phyloP scores from a whole-genome alignment of 2,888 invertebrate genomes.

The Eupeodes luniger region DNA sequence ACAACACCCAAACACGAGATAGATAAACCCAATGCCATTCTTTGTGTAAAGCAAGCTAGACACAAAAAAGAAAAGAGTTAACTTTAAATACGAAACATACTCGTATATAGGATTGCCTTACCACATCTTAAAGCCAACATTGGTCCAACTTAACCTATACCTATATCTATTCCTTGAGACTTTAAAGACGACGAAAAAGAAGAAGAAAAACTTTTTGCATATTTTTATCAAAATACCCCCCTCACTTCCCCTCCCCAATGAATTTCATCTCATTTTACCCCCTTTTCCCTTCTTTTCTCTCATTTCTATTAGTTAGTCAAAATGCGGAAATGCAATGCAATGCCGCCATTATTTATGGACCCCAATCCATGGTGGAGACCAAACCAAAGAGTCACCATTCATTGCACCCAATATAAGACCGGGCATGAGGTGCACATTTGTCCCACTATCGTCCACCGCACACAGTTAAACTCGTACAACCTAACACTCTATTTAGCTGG shows the following conservation, averaged over 20 bases:
- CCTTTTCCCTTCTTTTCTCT: background rate
- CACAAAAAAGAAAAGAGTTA: slow-evolving; percentile 9
- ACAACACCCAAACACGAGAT: slow-evolving; percentile 71
- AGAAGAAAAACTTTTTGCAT: slow-evolving; percentile 53
- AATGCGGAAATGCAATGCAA: slow-evolving; percentile 75
- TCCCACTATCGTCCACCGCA: slow-evolving; percentile 42
- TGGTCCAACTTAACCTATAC: slow-evolving; percentile 24
- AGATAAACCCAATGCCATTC: slow-evolving; percentile 64
- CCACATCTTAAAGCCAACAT: background rate
- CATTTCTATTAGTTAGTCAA: slow-evolving; percentile 34
- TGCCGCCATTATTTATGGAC: slow-evolving; percentile 74
- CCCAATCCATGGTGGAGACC: slow-evolving; percentile 46
- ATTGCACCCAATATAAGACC: slow-evolving; percentile 60
- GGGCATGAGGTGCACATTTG: slow-evolving; percentile 49
- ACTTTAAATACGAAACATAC: background rate
- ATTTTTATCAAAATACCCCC: slow-evolving; percentile 60
- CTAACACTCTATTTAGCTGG: slow-evolving; percentile 21
- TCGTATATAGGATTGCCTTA: slow-evolving; percentile 60
- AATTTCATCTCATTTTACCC: too few species aligned
- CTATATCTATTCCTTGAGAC: slow-evolving; percentile 42
- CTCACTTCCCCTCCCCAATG: background rate
- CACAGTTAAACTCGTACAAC: background rate
- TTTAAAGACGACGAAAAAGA: background rate
- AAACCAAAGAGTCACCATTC: slow-evolving; percentile 55
- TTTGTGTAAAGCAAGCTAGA: slow-evolving; percentile 5